Evolutionary conservation across 2,797 vertebrate species (phyloP).

Genomic region (Glyptemys insculpta): DNA sequence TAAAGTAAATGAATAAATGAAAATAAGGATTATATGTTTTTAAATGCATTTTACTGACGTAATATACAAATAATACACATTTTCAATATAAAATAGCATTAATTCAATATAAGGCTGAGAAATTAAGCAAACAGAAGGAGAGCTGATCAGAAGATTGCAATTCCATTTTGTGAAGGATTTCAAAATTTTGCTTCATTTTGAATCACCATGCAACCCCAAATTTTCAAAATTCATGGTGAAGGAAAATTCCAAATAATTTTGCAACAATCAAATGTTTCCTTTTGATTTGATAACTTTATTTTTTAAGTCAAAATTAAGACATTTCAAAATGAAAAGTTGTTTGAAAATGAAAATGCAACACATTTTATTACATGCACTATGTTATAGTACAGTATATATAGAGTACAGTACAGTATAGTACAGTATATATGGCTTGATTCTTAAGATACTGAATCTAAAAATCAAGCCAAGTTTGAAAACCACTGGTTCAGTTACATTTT

Average conservation of each 20-base stretch:
- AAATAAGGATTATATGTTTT: accelerated
- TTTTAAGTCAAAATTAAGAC: too few relatives aligned
- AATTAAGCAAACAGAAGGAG: neutral
- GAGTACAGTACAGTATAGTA: neutral
- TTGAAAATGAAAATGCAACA: neutral
- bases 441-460: too few relatives aligned
- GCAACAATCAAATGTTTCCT: too few relatives aligned
- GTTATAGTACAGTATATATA: neutral
- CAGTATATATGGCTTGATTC: neutral
- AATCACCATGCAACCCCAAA: neutral
- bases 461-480: too few relatives aligned
- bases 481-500: too few relatives aligned
- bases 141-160: neutral
- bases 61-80: neutral
- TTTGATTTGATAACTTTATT: too few relatives aligned
- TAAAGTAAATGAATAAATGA: neutral
- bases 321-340: neutral
- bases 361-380: neutral
- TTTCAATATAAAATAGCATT: neutral
- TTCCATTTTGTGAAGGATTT: neutral
- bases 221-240: neutral
- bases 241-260: neutral
- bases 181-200: neutral
- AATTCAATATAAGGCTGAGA: neutral
- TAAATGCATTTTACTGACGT: neutral